Percentiles rank a stretch among this genome's conserved stretches.
These are phyloP conservation scores for Pelochelys cantorii DNA, from an alignment of 2,797 vertebrate species.

Conservation along the genomic window DNA sequence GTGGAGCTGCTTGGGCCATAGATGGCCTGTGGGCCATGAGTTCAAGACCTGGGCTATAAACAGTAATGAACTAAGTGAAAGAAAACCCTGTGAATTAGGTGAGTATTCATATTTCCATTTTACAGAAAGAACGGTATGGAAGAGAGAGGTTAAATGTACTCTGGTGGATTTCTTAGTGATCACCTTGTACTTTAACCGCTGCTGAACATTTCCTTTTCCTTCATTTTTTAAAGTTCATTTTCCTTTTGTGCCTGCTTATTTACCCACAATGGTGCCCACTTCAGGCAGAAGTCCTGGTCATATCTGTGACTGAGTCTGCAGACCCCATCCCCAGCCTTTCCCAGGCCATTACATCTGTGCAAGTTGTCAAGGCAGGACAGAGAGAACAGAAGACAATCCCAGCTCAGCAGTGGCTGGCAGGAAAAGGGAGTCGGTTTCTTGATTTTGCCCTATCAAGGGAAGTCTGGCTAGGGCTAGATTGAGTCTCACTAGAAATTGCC, in stretches of 20 bases:
- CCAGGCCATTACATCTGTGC: not conserved
- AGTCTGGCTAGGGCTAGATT: not conserved
- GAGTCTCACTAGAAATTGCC: not conserved
- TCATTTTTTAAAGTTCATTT: slow-evolving; percentile 1
- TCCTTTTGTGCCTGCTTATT: not conserved
- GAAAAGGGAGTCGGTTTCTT: not conserved
- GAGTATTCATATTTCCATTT: not conserved
- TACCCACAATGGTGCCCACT: not conserved
- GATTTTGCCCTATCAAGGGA: not conserved
- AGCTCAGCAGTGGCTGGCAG: not conserved
- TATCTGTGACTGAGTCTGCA: not conserved
- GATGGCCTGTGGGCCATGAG: too few relatives aligned
- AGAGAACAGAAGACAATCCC: not conserved
- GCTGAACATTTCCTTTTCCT: not conserved
- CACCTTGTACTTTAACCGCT: not conserved
- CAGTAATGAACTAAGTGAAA: not conserved
- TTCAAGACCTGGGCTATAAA: not conserved
- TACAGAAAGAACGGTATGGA: not conserved
- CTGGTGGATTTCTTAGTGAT: not conserved
- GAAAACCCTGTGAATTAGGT: too few relatives aligned
- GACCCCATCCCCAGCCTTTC: not conserved
- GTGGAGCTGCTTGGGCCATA: too few relatives aligned
- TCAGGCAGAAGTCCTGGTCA: fast-evolving
- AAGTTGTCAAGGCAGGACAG: not conserved
- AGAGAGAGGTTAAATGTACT: not conserved